Percentiles rank a stretch among this genome's conserved stretches.
These are phyloP conservation scores for Passer domesticus DNA, from an alignment of 2,113 vertebrate species.

Conservation along the genomic window DNA sequence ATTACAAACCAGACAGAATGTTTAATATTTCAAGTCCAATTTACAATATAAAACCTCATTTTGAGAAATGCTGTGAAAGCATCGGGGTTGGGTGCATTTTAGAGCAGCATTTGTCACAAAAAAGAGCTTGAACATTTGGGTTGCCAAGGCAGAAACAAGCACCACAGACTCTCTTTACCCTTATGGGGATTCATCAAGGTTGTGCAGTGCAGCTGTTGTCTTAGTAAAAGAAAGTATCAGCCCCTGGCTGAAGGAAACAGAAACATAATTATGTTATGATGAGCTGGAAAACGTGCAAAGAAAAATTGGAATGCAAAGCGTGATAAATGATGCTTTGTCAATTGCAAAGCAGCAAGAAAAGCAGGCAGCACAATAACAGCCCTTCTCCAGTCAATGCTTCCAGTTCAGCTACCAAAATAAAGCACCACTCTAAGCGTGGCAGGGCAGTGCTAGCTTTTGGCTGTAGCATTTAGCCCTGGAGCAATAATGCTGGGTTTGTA, in stretches of 20 bases:
- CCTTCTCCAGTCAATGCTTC: constrained; percentile 33
- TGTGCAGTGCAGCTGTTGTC: constrained; percentile 71
- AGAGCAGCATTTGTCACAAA: constrained; percentile 47
- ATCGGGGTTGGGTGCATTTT: constrained; percentile 11
- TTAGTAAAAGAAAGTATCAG: constrained; percentile 60
- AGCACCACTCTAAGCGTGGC: not conserved
- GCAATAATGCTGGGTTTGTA: not conserved
- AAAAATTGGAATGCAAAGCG: constrained; percentile 65
- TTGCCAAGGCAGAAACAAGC: constrained; percentile 60
- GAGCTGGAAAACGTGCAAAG: constrained; percentile 68
- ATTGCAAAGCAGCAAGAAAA: constrained; percentile 33
- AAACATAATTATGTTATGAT: constrained; percentile 74
- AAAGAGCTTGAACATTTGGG: constrained; percentile 45
- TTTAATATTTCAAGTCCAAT: constrained; percentile 51
- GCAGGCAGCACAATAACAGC: not conserved
- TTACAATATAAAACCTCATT: constrained; percentile 30
- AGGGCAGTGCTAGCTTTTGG: not conserved
- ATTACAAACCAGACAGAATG: constrained; percentile 1
- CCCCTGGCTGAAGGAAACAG: constrained; percentile 66
- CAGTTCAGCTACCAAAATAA: constrained; percentile 47
- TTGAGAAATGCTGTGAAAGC: constrained; percentile 20
- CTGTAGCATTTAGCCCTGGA: not conserved
- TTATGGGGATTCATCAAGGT: constrained; percentile 70
- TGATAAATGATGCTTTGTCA: constrained; percentile 66
- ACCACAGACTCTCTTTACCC: constrained; percentile 50